Conservation (phyloP, 2,113 vertebrate species). For the Centropus bengalensis region DNA sequence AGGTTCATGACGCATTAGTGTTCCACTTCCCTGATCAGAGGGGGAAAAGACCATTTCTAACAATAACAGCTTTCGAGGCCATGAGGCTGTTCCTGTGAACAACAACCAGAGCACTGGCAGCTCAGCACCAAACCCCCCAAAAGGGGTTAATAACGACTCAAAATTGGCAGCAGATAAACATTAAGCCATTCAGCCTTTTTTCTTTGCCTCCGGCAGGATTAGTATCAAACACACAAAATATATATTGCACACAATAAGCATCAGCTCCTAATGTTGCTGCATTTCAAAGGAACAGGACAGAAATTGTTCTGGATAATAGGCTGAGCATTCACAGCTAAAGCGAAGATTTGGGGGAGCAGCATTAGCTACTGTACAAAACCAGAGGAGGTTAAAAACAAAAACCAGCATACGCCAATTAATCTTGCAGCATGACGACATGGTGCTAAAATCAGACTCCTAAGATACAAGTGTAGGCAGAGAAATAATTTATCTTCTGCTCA, state of each 20-base stretch:
- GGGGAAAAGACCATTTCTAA: not conserved
- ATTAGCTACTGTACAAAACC: not conserved
- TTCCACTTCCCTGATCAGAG: not conserved
- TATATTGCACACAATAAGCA: not conserved
- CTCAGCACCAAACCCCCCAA: not conserved
- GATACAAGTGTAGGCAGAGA: slow-evolving; percentile 32
- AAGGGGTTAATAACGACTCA: not conserved
- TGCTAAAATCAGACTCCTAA: slow-evolving; percentile 46
- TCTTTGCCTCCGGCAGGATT: not conserved
- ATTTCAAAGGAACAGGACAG: not conserved
- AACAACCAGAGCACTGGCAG: not conserved
- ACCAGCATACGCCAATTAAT: slow-evolving; percentile 19
- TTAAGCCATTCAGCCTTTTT: not conserved
- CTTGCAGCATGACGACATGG: not conserved
- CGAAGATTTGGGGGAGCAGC: not conserved
- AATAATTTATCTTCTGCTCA: slow-evolving; percentile 34
- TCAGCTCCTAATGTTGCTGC: not conserved
- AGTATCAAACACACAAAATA: not conserved
- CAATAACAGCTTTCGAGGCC: not conserved
- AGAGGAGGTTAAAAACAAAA: slow-evolving; percentile 31
- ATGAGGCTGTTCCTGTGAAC: not conserved
- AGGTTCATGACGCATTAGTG: not conserved
- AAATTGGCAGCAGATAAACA: not conserved
- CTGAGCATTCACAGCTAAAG: not conserved
- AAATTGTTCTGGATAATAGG: not conserved